These are phyloP conservation scores for Archips xylosteana DNA, from an alignment of 2,888 invertebrate genomes.

Conservation along the genomic window DNA sequence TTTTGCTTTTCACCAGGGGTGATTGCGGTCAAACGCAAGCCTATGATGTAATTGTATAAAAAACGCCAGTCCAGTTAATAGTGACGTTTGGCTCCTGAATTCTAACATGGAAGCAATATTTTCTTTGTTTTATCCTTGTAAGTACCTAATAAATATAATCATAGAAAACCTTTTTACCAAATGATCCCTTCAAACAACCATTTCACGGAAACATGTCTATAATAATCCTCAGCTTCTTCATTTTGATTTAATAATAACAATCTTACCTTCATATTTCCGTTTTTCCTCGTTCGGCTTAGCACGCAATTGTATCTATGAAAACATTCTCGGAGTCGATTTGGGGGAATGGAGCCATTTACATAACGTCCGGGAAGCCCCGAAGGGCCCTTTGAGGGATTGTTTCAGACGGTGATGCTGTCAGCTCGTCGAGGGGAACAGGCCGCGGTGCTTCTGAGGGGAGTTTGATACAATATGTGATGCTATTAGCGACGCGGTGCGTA, in stretches of 20 bases:
- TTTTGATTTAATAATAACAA: constrained; percentile 10
- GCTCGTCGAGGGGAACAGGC: not conserved
- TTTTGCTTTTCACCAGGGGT: too few species aligned
- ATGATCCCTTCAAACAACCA: constrained; percentile 5
- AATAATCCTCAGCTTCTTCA: constrained; percentile 9
- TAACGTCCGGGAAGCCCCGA: not conserved
- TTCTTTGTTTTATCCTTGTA: not conserved
- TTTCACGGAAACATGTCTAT: constrained; percentile 1
- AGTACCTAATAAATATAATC: not conserved
- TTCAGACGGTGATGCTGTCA: not conserved
- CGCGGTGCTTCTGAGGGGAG: not conserved
- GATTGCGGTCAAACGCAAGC: too few species aligned
- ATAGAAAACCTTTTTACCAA: constrained; percentile 3
- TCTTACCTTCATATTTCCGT: constrained; percentile 4
- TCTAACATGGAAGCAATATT: not conserved
- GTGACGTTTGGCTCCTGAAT: not conserved
- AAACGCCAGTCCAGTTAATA: too few species aligned
- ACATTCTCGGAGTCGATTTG: not conserved
- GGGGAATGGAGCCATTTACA: not conserved
- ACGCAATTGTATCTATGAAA: not conserved
- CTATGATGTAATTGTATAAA: too few species aligned
- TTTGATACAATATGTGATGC: constrained; percentile 1
- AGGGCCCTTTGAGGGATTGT: constrained; percentile 3
- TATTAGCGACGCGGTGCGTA: not conserved
- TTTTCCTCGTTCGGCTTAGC: not conserved